These are phyloP conservation scores for Aurelia sp. DNA, from an alignment of 30 jellyfish, hydroid and myxozoan species.

Conservation along the genomic window DNA sequence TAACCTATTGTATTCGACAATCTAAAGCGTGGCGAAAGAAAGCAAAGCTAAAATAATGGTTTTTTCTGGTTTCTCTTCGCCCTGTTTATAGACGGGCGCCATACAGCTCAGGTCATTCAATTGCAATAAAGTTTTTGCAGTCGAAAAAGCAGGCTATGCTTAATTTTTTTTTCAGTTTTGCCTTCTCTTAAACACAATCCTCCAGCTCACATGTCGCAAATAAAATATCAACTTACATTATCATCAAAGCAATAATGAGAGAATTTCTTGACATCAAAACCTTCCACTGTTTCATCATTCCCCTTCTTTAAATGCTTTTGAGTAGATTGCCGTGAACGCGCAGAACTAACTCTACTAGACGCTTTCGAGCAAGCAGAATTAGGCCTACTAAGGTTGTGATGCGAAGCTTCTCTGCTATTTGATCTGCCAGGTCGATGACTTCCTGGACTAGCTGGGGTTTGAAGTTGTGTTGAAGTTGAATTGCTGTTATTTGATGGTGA, in stretches of 20 bases:
- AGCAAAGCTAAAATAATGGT: no score
- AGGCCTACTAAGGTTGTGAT: constrained; percentile 30
- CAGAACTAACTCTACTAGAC: constrained; percentile 44
- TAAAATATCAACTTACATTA: constrained; percentile 39
- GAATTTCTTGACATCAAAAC: constrained; percentile 59
- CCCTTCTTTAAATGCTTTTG: constrained; percentile 2
- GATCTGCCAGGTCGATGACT: neutral
- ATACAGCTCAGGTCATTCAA: no score
- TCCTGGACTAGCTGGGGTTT: constrained; percentile 8
- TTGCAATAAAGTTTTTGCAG: no score
- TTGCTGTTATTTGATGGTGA: neutral
- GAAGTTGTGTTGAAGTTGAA: constrained; percentile 1
- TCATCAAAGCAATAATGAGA: constrained; percentile 82
- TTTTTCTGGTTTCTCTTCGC: no score
- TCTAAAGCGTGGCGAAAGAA: no score
- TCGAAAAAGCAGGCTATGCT: no score
- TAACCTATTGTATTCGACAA: no score
- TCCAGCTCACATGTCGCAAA: no score
- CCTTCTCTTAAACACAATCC: no score
- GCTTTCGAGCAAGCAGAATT: constrained; percentile 57
- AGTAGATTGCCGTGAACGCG: constrained; percentile 39
- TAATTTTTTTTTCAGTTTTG: no score
- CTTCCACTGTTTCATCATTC: constrained; percentile 15
- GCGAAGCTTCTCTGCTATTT: constrained; percentile 6
- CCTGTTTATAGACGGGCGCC: no score